Conservation (phyloP, 2,888 invertebrate genomes). For the Anorthoa munda region DNA sequence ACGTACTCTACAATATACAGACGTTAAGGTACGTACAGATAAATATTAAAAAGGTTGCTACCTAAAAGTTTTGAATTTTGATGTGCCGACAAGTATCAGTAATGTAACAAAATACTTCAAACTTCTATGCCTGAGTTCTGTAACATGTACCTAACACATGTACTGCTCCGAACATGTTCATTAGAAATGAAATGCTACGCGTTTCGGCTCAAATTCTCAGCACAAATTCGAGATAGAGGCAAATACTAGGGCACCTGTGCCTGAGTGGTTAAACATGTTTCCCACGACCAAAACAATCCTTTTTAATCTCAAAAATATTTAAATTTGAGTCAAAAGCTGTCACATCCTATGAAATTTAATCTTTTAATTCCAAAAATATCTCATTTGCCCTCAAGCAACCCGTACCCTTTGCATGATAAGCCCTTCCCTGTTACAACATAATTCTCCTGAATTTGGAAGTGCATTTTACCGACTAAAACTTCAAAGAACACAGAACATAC, state of each 20-base stretch:
- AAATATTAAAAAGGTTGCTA: not conserved
- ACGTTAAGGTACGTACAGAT: too few relatives aligned
- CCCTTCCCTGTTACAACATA: not conserved
- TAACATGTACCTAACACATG: not conserved
- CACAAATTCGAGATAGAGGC: not conserved
- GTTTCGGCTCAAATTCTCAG: not conserved
- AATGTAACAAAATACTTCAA: not conserved
- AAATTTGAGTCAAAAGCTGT: not conserved
- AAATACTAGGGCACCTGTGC: not conserved
- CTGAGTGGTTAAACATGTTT: slow-evolving; percentile 23
- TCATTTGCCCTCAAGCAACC: not conserved
- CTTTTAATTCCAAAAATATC: not conserved
- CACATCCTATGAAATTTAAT: not conserved
- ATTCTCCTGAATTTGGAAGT: slow-evolving; percentile 27
- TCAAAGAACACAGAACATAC: slow-evolving; percentile 5
- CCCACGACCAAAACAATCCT: not conserved
- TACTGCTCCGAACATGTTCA: not conserved
- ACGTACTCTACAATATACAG: not conserved
- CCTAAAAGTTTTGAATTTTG: not conserved
- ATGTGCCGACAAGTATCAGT: not conserved
- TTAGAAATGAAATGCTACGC: not conserved
- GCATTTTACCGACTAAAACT: not conserved
- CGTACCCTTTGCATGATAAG: not conserved
- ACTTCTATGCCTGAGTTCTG: not conserved
- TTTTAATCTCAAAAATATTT: not conserved